These are phyloP conservation scores for Ptychoptera albimana DNA, from an alignment of 2,888 invertebrate species.

Conservation along the genomic window DNA sequence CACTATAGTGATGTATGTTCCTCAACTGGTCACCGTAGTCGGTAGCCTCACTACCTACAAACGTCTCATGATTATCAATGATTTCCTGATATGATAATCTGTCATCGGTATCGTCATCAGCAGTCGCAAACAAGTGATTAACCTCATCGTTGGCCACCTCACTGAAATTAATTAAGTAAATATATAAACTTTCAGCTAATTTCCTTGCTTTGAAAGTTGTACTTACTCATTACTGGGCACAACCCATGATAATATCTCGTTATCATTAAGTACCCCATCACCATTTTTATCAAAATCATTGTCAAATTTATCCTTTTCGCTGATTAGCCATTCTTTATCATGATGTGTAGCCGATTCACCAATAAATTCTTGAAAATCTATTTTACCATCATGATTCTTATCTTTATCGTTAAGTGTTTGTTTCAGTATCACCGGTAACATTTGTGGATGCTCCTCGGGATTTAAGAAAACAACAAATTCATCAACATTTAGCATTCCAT, in stretches of 20 bases:
- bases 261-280: constrained; percentile 62
- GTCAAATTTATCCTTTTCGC: constrained; percentile 72
- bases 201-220: neutral
- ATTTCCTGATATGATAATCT: constrained; percentile 66
- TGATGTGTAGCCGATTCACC: constrained; percentile 38
- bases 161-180: constrained; percentile 25
- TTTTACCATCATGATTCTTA: constrained; percentile 60
- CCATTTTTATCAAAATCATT: constrained; percentile 68
- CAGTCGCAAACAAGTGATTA: constrained; percentile 69
- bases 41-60: constrained; percentile 86
- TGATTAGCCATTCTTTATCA: constrained; percentile 53
- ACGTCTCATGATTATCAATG: constrained; percentile 66
- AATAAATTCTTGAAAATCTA: constrained; percentile 51
- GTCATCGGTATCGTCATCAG: constrained; percentile 75
- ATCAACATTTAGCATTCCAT: constrained; percentile 52
- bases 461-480: constrained; percentile 85
- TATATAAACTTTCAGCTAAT: neutral
- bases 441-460: constrained; percentile 82
- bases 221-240: constrained; percentile 79
- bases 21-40: constrained; percentile 75
- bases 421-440: constrained; percentile 63
- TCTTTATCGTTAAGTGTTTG: constrained; percentile 82
- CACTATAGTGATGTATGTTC: constrained; percentile 64
- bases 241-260: constrained; percentile 79
- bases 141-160: constrained; percentile 85